These are phyloP conservation scores for Phataginus tetradactyla DNA, from an alignment of 2,797 vertebrate species.

Conservation along the genomic window DNA sequence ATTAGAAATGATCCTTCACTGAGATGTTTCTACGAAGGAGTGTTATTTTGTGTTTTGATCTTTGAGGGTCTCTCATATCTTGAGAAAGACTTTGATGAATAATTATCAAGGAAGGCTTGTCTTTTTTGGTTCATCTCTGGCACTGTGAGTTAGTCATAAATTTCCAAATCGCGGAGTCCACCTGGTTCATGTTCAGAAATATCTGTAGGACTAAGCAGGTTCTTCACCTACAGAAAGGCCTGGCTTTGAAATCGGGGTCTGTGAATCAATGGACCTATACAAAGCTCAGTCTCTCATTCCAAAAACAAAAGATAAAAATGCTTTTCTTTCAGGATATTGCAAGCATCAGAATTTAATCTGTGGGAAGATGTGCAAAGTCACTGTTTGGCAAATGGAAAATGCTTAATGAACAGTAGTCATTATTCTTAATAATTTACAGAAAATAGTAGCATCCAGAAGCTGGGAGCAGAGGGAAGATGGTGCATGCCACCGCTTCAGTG, in stretches of 20 bases:
- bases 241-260: background rate
- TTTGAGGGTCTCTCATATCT: background rate
- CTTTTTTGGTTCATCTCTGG: background rate
- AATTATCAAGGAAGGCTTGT: background rate
- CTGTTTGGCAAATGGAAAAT: background rate
- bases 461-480: no score
- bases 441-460: background rate
- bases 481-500: fast-evolving
- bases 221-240: background rate
- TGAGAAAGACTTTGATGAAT: background rate
- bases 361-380: background rate
- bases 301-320: background rate
- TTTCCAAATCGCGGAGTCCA: background rate
- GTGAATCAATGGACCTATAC: background rate
- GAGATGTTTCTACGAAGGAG: background rate
- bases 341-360: background rate
- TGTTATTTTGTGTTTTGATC: background rate
- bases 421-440: background rate
- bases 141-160: background rate
- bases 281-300: background rate
- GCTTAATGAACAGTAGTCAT: background rate
- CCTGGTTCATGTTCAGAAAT: background rate
- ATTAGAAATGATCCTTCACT: background rate
- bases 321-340: background rate
- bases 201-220: background rate